phyloP scores from a whole-genome alignment of 2,888 invertebrate genomes.

The Drosophila yooni region DNA sequence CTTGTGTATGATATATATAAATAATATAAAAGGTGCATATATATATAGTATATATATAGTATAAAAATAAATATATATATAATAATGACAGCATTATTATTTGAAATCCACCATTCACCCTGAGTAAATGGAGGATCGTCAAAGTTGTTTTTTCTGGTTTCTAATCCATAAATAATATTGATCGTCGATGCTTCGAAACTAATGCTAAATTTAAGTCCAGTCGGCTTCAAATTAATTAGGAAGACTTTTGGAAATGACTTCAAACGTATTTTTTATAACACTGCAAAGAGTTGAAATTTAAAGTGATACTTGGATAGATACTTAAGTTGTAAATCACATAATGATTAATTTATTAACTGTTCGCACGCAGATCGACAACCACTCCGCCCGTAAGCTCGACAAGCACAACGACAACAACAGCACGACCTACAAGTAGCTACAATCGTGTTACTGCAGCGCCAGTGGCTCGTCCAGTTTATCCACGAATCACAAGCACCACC shows the following conservation, averaged over 20 bases:
- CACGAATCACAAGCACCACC: constrained; percentile 69
- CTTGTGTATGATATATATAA: neutral
- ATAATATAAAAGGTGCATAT: neutral
- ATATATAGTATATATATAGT: neutral
- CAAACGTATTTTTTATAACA: no score
- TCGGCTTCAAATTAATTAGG: no score
- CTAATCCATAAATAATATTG: no score
- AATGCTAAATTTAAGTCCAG: no score
- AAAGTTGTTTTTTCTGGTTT: neutral
- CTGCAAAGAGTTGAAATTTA: neutral
- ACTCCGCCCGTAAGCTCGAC: constrained; percentile 86
- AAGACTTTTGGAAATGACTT: no score
- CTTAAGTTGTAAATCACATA: neutral
- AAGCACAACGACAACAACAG: constrained; percentile 84
- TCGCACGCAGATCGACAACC: constrained; percentile 85
- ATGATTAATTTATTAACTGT: neutral
- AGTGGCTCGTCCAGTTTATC: constrained; percentile 82
- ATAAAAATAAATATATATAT: neutral
- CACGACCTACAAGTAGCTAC: constrained; percentile 85
- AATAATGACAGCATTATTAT: neutral
- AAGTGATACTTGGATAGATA: neutral
- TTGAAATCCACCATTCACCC: neutral
- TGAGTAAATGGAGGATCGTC: neutral
- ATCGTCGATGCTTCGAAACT: no score
- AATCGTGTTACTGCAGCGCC: constrained; percentile 85